Base-by-base conservation (phyloP, 2,888 invertebrate genomes). In the Agrochola macilenta region DNA sequence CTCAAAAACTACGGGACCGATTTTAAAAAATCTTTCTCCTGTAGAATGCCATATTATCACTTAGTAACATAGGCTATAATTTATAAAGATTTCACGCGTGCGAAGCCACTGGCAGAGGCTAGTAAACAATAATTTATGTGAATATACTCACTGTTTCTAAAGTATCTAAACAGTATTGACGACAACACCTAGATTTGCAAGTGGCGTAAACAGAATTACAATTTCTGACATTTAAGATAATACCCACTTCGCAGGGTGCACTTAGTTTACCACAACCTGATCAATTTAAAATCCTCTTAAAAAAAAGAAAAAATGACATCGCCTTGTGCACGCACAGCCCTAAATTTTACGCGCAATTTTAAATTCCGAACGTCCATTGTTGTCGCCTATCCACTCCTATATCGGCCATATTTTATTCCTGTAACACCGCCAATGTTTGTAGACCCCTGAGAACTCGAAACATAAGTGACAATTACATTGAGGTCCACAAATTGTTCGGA, bases 361-460 rank as follows among this genome's bases (percentile, higher is more conserved):
- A 95, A 95, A 95, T 95, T 95, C 95, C 92, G 88, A 93, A 91
- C 92, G 89, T 89, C 94, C 93, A 94, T 95, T 95, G 95, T 95
- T 92, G 94, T 93, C 93, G 93, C 94, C 93, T 94, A 94, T 94
- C 93, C 92, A 88, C 87, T 91, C 87, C 92, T 92, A 93, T 92
- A 95, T 95, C 94, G 93, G 90, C 90, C 91, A 90, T 94, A 94
- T 93, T 94, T 92, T 94, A 95, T 94, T 91, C 92, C 89, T 87
- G 81, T 88, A 87, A 88, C 79, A 73, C 83, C 30, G 88, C 94
- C 92, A 93, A 57, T 80, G 39, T 89, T 82, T 72, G 30, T 65
- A 85, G 89, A 87, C 69, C 90, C 85, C 64, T 88, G 77, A 78
- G 79, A 88, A 84, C 78, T 82, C 46, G 69, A 71, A 82, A 54